Evolutionary conservation across 2,797 vertebrate species (phyloP).

Genomic region (Ptychobarbus kaznakovi): DNA sequence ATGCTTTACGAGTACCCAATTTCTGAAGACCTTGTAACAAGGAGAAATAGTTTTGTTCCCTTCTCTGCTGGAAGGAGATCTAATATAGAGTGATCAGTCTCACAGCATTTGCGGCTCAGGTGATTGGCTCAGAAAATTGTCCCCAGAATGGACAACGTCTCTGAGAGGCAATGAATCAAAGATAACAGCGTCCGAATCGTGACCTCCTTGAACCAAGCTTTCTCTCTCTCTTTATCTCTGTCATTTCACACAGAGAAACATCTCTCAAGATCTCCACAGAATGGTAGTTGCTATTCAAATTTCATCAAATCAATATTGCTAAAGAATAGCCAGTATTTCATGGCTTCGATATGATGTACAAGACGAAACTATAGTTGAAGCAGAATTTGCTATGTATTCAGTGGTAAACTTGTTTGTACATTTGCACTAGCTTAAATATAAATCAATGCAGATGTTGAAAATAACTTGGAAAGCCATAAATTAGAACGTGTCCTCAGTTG

Average conservation of each 20-base stretch:
- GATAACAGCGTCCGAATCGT: background rate
- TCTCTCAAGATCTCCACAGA: conserved; percentile 1
- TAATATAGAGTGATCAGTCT: background rate
- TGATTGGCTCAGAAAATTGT: background rate
- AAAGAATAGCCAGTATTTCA: background rate
- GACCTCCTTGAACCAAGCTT: background rate
- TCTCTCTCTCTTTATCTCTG: background rate
- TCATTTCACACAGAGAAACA: background rate
- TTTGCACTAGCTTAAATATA: background rate
- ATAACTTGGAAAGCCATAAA: background rate
- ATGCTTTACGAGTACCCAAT: background rate
- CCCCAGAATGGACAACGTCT: background rate
- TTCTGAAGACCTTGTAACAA: background rate
- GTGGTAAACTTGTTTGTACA: background rate
- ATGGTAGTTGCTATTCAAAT: background rate
- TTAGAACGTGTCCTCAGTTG: background rate
- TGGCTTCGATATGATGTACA: background rate
- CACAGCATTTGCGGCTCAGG: background rate
- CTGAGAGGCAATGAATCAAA: background rate
- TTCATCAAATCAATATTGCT: background rate
- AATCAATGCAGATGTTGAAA: conserved; percentile 17
- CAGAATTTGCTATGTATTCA: conserved; percentile 7
- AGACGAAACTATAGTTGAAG: background rate
- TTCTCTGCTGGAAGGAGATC: background rate
- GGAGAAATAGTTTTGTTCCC: background rate